These are phyloP conservation scores for Hymenopus coronatus DNA, from an alignment of 2,888 invertebrate species.

Conservation along the genomic window DNA sequence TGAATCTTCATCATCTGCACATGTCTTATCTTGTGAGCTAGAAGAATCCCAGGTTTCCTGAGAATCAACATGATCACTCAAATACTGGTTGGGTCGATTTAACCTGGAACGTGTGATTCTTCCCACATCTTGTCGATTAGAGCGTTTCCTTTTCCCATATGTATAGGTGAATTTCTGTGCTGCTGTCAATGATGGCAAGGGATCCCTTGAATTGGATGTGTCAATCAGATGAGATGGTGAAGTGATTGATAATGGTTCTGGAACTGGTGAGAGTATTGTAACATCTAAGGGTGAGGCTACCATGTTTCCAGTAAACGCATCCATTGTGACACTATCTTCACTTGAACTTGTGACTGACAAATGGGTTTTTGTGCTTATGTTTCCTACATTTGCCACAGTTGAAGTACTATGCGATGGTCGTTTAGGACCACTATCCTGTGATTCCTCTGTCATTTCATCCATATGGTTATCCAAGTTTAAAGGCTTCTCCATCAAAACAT, in stretches of 20 bases:
- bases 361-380: conserved; percentile 37
- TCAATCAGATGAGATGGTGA: conserved; percentile 9
- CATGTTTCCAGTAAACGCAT: conserved; percentile 14
- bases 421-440: background rate
- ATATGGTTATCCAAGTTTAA: background rate
- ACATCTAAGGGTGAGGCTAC: conserved; percentile 21
- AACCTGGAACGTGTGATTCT: conserved; percentile 25
- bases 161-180: conserved; percentile 30
- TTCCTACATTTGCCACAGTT: background rate
- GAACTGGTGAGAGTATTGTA: conserved; percentile 40
- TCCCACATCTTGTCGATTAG: conserved; percentile 24
- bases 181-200: conserved; percentile 24
- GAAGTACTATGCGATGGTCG: background rate
- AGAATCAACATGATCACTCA: conserved; percentile 30
- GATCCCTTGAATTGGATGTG: conserved; percentile 10
- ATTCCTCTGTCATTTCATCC: background rate
- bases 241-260: conserved; percentile 36
- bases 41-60: conserved; percentile 33
- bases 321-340: conserved; percentile 44
- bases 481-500: background rate
- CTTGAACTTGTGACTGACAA: conserved; percentile 43
- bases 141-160: conserved; percentile 27
- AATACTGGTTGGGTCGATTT: conserved; percentile 26
- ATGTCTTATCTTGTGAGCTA: conserved; percentile 30
- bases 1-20: conserved; percentile 30